Percentiles rank a stretch among this genome's conserved stretches.
phyloP scores from a whole-genome alignment of 2,888 invertebrate genomes.

The Emmelina monodactyla region DNA sequence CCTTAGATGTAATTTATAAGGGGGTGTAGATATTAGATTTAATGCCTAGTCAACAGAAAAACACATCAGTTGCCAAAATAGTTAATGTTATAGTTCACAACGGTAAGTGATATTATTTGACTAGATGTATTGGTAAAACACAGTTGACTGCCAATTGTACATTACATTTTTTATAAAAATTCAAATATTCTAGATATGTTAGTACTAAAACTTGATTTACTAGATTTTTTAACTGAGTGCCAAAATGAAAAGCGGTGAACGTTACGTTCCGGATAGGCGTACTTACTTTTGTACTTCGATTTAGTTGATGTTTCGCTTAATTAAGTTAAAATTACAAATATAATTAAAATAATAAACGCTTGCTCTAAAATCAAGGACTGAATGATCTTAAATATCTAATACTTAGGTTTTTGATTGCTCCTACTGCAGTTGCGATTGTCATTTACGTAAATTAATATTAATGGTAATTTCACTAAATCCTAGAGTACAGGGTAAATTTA shows the following conservation, averaged over 20 bases:
- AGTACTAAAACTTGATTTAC: constrained; percentile 47
- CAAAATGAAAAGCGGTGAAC: constrained; percentile 24
- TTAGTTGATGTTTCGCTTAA: constrained; percentile 17
- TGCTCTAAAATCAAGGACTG: constrained; percentile 50
- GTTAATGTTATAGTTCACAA: constrained; percentile 28
- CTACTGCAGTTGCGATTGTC: constrained; percentile 19
- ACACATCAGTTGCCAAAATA: constrained; percentile 45
- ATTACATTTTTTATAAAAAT: constrained; percentile 51
- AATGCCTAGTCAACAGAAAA: constrained; percentile 33
- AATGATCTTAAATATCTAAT: constrained; percentile 27
- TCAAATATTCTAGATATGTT: constrained; percentile 49
- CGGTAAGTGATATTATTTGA: constrained; percentile 51
- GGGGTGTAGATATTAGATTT: constrained; percentile 52
- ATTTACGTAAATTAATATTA: constrained; percentile 34
- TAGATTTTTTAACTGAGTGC: constrained; percentile 53
- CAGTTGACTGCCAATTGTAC: constrained; percentile 66
- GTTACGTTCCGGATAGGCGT: constrained; percentile 16
- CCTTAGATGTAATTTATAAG: constrained; percentile 42
- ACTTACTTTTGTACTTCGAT: constrained; percentile 12
- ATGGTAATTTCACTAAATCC: constrained; percentile 53
- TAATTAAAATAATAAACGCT: constrained; percentile 38
- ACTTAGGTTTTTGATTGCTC: constrained; percentile 27
- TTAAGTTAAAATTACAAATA: constrained; percentile 30
- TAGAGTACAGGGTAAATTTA: constrained; percentile 66
- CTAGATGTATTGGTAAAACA: constrained; percentile 45